phyloP scores from a whole-genome alignment of 2,888 invertebrate species.

The Salticus scenicus region DNA sequence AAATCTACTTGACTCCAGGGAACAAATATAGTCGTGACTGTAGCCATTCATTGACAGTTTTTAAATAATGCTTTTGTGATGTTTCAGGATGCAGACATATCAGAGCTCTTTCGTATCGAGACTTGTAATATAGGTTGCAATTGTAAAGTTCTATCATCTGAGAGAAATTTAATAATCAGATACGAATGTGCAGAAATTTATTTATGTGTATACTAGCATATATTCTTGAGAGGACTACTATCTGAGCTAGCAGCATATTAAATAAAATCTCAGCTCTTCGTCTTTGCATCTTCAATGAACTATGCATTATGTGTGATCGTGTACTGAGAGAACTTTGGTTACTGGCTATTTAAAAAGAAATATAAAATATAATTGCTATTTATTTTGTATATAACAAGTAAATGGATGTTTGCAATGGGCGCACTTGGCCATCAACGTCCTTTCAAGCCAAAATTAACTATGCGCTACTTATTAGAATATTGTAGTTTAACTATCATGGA shows the following conservation, averaged over 20 bases:
- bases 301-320: conserved; percentile 7
- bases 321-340: conserved; percentile 11
- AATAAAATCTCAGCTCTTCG: neutral
- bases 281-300: neutral
- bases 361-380: conserved; percentile 69
- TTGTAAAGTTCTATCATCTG: conserved; percentile 61
- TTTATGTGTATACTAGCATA: conserved; percentile 53
- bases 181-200: conserved; percentile 26
- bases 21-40: conserved; percentile 62
- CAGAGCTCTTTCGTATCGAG: conserved; percentile 63
- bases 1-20: conserved; percentile 53
- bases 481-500: conserved; percentile 54
- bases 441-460: conserved; percentile 59
- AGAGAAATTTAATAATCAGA: conserved; percentile 42
- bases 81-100: conserved; percentile 59
- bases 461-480: conserved; percentile 66
- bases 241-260: neutral
- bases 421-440: conserved; percentile 38
- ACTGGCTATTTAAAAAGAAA: conserved; percentile 28
- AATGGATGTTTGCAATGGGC: conserved; percentile 36
- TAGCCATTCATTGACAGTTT: conserved; percentile 47
- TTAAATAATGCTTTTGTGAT: conserved; percentile 48
- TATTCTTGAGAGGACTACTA: conserved; percentile 20
- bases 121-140: conserved; percentile 48
- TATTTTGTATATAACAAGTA: conserved; percentile 71